A percentile compares a stretch with the other conserved stretches of the same genome.
Evolutionary conservation across 2,797 vertebrate genomes (phyloP).

Genomic region (Clarias platycephalus): DNA sequence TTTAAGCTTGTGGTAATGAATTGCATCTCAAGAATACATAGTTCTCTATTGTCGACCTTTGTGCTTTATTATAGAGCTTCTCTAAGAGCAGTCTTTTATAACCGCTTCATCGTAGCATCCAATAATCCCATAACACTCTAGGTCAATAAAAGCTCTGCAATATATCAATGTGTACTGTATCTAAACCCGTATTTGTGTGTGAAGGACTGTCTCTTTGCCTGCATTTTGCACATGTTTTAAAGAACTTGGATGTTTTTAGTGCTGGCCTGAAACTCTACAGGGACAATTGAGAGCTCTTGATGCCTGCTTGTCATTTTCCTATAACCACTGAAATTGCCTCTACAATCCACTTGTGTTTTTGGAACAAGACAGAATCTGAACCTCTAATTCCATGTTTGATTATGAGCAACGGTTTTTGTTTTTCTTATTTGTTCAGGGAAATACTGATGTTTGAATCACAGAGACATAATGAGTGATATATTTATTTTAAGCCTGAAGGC

Average conservation of each 20-base stretch:
- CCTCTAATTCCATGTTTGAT: constrained; percentile 15
- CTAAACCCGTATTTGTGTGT: background rate
- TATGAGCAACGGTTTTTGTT: background rate
- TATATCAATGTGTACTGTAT: background rate
- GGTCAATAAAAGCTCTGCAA: background rate
- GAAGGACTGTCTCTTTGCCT: background rate
- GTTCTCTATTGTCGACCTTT: background rate
- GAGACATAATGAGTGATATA: constrained; percentile 25
- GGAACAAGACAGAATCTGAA: background rate
- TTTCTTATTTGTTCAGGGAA: background rate
- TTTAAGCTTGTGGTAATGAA: background rate
- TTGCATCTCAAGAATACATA: background rate
- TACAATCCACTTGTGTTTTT: background rate
- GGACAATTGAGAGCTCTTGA: background rate
- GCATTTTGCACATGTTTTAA: background rate
- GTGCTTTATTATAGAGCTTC: background rate
- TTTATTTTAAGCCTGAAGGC: constrained; percentile 39
- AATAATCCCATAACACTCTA: constrained; percentile 1
- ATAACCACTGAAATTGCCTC: background rate
- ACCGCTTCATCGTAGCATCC: background rate
- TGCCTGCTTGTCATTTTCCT: background rate
- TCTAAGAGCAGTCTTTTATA: background rate
- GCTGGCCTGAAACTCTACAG: background rate
- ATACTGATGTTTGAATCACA: background rate
- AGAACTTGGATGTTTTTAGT: background rate